Conservation (phyloP, 2,113 vertebrate species). For the Eurystomus gularis region DNA sequence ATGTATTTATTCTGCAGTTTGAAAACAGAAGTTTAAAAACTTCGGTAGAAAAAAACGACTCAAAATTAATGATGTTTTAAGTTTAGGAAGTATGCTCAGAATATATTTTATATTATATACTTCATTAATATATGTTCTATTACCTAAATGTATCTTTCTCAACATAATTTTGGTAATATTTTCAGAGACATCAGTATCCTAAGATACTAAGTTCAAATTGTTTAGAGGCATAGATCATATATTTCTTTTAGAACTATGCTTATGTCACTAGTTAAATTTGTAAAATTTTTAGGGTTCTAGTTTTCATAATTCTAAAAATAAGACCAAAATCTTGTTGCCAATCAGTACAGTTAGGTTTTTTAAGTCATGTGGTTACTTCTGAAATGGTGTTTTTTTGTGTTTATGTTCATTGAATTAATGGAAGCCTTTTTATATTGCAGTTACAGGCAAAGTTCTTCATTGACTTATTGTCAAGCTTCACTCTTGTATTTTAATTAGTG, state of each 20-base stretch:
- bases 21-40: neutral
- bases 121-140: neutral
- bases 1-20: neutral
- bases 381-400: neutral
- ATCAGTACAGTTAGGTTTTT: neutral
- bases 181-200: neutral
- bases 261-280: neutral
- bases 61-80: neutral
- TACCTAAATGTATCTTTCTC: neutral
- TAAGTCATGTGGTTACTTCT: neutral
- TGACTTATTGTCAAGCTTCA: neutral
- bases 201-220: neutral
- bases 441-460: neutral
- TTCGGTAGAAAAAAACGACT: neutral
- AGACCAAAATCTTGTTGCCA: neutral
- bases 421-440: slow-evolving; percentile 23
- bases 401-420: neutral
- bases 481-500: neutral
- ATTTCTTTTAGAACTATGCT: neutral
- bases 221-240: neutral
- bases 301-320: neutral
- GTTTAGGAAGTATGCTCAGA: neutral
- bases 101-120: neutral
- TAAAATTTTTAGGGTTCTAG: neutral
- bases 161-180: neutral